Evolutionary conservation across 2,888 invertebrate species (phyloP), one percentile per base, ranked within the genome.

Genomic region (Stratiomys singularior): DNA sequence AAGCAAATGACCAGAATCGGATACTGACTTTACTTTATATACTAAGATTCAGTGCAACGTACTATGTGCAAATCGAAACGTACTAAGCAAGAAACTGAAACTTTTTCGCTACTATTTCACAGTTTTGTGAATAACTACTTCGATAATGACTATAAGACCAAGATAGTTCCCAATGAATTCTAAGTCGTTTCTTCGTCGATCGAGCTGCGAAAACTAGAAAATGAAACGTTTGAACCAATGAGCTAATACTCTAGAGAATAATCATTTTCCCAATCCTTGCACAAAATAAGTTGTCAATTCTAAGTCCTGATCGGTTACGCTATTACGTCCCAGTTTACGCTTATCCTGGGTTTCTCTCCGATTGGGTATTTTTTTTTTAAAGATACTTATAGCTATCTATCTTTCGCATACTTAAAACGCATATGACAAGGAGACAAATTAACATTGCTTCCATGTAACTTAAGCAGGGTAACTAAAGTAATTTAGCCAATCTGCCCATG

Each of bases 1-100:
- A 60, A 74, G 74, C 52, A 74, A 74, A 74, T 74, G 74, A 74
- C 74, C 60, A 74, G 74, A 58, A 74, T 60, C 44, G 11, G 25
- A 21, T 30, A 37, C 58, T 30, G 60, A 21, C 25, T 74, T 60
- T 44, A 56, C 74, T 74, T 74, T 74, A 72, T 74, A 74, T 74
- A 74, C 27, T 47, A 2, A 46, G 9, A 23, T 27, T 44, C 2
- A 46, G 69, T 69, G n/a, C 66, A 37, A 66, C 11, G 60, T 23
- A 60, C 44, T 25, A 44, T 21, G 15, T 23, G n/a, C 27, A 9
- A 66, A 30, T 21, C 4, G 18, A 66, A 11, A n/a, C 15, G 66
- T 27, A 18, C 66, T 66, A 18, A 18, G 18, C 66, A 13, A 4
- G 15, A 13, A 13, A 52, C 52, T 9, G 52, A 52, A 52, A 52